These are phyloP conservation scores for Aphidoletes aphidimyza DNA, from an alignment of 2,888 invertebrate species.

Conservation along the genomic window DNA sequence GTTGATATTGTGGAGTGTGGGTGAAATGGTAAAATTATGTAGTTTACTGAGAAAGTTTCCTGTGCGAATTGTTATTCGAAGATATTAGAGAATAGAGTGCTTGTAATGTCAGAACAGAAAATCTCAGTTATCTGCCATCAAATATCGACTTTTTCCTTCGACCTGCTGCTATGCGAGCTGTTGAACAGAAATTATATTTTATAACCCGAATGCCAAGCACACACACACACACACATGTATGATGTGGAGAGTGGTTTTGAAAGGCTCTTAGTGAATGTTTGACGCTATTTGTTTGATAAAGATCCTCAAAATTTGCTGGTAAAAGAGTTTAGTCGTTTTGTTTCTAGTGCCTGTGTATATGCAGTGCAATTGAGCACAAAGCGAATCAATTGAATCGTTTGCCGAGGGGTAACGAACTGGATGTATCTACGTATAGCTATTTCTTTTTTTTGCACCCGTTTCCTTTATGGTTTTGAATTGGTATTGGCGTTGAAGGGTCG, in stretches of 20 bases:
- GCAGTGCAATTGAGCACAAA: not conserved
- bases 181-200: not conserved
- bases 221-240: no score
- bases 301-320: not conserved
- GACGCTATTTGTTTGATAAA: not conserved
- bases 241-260: no score
- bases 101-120: no score
- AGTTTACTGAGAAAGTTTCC: no score
- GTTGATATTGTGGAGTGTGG: not conserved
- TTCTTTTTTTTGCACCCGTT: not conserved
- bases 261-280: not conserved
- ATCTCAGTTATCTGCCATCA: not conserved
- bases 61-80: no score
- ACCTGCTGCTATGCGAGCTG: not conserved
- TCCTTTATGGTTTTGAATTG: not conserved
- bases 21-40: not conserved
- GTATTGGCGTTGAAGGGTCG: not conserved
- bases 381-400: conserved; percentile 13
- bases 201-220: no score
- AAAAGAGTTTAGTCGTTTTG: not conserved
- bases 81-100: no score
- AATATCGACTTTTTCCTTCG: conserved; percentile 15
- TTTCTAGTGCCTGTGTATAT: not conserved
- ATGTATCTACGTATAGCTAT: not conserved
- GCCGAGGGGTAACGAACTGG: conserved; percentile 10